phyloP scores from a whole-genome alignment of 2,113 vertebrate species.

The Phylloscopus trochiloides region DNA sequence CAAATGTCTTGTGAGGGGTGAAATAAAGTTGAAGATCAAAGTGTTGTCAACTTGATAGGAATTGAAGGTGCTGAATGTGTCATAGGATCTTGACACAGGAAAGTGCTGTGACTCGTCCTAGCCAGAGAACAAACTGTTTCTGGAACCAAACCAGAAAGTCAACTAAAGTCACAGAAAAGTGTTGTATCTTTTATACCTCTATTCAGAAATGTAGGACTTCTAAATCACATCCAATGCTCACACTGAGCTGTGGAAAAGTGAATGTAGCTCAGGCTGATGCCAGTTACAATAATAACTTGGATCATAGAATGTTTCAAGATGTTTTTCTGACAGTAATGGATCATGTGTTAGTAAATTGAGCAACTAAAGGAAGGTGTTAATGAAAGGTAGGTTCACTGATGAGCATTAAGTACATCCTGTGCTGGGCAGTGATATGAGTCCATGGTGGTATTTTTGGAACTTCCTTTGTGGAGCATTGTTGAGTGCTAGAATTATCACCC shows the following conservation, averaged over 20 bases:
- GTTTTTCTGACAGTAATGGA: not conserved
- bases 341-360: not conserved
- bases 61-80: not conserved
- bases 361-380: not conserved
- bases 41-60: not conserved
- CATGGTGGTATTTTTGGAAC: not conserved
- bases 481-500: not conserved
- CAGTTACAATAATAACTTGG: not conserved
- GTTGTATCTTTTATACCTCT: not conserved
- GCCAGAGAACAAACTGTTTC: not conserved
- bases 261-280: not conserved
- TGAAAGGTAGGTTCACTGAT: not conserved
- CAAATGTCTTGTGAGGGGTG: not conserved
- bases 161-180: not conserved
- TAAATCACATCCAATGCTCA: not conserved
- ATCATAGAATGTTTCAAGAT: not conserved
- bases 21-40: not conserved
- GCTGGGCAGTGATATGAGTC: not conserved
- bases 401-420: not conserved
- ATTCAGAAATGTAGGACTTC: not conserved
- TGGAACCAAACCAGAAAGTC: not conserved
- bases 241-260: not conserved
- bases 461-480: not conserved
- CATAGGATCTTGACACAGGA: not conserved
- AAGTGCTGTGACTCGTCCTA: not conserved